phyloP scores from a whole-genome alignment of 2,797 vertebrate genomes.

The Catharus ustulatus region DNA sequence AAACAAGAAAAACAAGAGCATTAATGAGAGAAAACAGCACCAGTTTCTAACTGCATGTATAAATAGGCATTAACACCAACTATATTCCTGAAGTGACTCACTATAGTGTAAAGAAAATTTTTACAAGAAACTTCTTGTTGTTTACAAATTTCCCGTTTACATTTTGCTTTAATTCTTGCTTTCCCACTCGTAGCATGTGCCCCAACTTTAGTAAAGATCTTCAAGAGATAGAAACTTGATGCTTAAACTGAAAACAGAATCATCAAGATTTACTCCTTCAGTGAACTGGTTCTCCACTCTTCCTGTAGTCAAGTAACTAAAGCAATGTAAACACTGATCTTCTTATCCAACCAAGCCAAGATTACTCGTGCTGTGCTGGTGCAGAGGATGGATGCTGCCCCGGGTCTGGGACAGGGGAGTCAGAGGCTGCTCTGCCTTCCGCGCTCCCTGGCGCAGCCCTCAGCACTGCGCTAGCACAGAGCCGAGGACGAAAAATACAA shows the following conservation, averaged over 20 bases:
- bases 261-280: neutral
- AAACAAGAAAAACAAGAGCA: constrained; percentile 67
- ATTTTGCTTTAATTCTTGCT: neutral
- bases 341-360: neutral
- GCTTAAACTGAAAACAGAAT: neutral
- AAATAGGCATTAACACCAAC: constrained; percentile 44
- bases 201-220: neutral
- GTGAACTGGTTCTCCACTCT: neutral
- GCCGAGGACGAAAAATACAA: constrained; percentile 32
- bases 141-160: constrained; percentile 7
- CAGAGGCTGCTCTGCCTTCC: neutral
- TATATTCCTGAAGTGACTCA: constrained; percentile 31
- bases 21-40: constrained; percentile 56
- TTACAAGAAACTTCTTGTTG: constrained; percentile 20
- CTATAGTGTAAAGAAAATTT: neutral
- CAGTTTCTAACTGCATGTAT: constrained; percentile 56
- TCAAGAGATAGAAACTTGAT: neutral
- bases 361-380: neutral
- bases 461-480: neutral
- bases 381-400: neutral
- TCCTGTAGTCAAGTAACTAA: neutral
- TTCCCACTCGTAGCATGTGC: neutral
- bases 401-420: neutral
- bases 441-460: neutral
- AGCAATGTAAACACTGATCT: neutral